These are phyloP conservation scores for Pollimyrus isidori DNA, from an alignment of 2,113 vertebrate genomes.

Conservation along the genomic window DNA sequence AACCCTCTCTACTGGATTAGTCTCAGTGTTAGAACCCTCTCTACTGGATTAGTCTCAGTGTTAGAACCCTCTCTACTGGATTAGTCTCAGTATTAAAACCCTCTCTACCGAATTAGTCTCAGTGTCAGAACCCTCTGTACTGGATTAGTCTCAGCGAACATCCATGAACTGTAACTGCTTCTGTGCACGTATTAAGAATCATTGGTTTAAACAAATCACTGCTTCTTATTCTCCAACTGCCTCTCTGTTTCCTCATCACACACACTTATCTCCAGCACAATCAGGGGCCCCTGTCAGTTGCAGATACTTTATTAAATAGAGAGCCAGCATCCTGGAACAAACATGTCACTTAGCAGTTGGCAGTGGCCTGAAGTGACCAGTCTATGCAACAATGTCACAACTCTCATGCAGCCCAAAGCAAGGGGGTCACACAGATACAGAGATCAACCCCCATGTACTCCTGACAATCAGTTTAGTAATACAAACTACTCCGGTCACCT, in stretches of 20 bases:
- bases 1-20: too few relatives aligned
- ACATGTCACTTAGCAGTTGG: constrained; percentile 38
- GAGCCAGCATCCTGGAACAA: constrained; percentile 48
- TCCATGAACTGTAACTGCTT: not conserved
- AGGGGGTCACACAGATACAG: not conserved
- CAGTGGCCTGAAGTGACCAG: constrained; percentile 2
- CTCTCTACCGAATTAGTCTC: too few relatives aligned
- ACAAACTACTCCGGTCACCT: constrained; percentile 43
- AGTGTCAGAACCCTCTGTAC: constrained; percentile 16
- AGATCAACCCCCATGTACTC: constrained; percentile 18
- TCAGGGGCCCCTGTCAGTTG: constrained; percentile 47
- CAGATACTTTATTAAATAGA: constrained; percentile 56
- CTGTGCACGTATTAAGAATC: not conserved
- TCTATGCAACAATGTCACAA: constrained; percentile 31
- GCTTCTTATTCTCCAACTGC: too few relatives aligned
- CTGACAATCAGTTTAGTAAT: constrained; percentile 53
- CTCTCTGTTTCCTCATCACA: not conserved
- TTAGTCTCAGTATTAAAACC: too few relatives aligned
- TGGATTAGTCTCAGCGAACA: not conserved
- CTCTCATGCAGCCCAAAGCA: not conserved
- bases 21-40: too few relatives aligned
- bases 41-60: too few relatives aligned
- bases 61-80: too few relatives aligned
- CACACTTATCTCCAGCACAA: constrained; percentile 38
- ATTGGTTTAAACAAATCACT: not conserved